These are phyloP conservation scores for Pseudomyrmex concolor DNA, from an alignment of 1,140 invertebrate genomes.

Conservation along the genomic window DNA sequence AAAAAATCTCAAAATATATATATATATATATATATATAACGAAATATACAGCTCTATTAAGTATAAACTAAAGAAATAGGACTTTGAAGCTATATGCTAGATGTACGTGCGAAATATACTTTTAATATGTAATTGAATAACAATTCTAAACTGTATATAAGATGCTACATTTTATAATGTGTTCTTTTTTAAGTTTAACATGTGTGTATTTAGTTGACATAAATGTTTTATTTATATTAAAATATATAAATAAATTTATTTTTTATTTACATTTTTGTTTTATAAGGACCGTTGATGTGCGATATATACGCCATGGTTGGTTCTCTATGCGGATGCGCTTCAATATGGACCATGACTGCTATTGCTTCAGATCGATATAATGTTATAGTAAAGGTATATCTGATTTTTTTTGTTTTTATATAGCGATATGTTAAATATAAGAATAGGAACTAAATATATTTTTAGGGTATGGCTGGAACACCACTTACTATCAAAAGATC, in stretches of 20 bases:
- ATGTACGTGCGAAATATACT: no score
- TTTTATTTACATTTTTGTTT: conserved; percentile 21
- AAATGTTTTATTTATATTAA: not conserved
- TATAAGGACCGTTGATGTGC: conserved; percentile 88
- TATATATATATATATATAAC: no score
- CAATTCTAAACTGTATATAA: no score
- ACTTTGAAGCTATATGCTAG: no score
- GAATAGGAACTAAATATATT: not conserved
- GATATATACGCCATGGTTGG: conserved; percentile 92
- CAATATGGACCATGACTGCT: conserved; percentile 93
- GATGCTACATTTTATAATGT: not conserved
- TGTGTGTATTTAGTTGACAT: no score
- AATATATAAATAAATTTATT: not conserved
- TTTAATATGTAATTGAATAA: no score
- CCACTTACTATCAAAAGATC: conserved; percentile 90
- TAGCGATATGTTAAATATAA: not conserved
- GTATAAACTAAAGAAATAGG: no score
- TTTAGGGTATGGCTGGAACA: conserved; percentile 88
- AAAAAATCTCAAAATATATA: no score
- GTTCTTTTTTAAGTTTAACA: no score
- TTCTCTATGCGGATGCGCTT: conserved; percentile 91
- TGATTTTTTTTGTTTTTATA: not conserved
- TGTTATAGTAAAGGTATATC: conserved; percentile 90
- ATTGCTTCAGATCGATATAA: conserved; percentile 94
- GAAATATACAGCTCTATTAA: no score